Percentiles rank a stretch among this genome's conserved stretches.
Evolutionary conservation across 2,888 invertebrate genomes (phyloP).

Genomic region (Oscheius sp.): DNA sequence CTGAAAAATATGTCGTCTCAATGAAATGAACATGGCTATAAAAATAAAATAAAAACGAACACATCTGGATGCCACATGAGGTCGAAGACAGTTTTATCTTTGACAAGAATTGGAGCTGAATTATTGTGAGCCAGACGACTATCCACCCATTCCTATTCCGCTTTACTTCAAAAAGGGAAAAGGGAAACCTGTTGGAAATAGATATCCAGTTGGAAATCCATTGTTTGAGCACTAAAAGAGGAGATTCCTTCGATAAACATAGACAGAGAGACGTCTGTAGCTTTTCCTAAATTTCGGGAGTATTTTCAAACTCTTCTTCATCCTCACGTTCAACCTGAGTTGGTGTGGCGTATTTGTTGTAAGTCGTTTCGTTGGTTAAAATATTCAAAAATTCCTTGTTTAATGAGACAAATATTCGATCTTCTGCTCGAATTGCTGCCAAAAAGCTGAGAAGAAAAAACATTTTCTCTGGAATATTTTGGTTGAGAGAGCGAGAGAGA

Average conservation of each 20-base stretch:
- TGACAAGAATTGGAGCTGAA: conserved; percentile 62
- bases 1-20: too few species aligned
- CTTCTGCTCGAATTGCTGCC: conserved; percentile 33
- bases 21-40: too few species aligned
- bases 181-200: conserved; percentile 68
- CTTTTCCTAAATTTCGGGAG: conserved; percentile 49
- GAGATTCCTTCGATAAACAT: conserved; percentile 70
- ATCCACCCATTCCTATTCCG: conserved; percentile 62
- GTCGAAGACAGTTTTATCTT: conserved; percentile 60
- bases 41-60: background rate
- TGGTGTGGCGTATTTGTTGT: conserved; percentile 67
- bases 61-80: conserved; percentile 60
- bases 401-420: conserved; percentile 50
- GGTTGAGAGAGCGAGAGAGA: background rate
- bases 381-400: conserved; percentile 57
- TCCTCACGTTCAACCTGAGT: conserved; percentile 63
- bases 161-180: too few species aligned
- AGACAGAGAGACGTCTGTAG: conserved; percentile 68
- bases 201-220: conserved; percentile 70
- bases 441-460: conserved; percentile 20
- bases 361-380: conserved; percentile 56
- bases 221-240: conserved; percentile 69
- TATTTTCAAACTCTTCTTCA: background rate
- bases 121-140: conserved; percentile 63
- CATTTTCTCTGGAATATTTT: conserved; percentile 3